Evolutionary conservation across 2,113 vertebrate genomes (phyloP), one percentile per base, ranked within the genome.

Genomic region (Columbina picui): DNA sequence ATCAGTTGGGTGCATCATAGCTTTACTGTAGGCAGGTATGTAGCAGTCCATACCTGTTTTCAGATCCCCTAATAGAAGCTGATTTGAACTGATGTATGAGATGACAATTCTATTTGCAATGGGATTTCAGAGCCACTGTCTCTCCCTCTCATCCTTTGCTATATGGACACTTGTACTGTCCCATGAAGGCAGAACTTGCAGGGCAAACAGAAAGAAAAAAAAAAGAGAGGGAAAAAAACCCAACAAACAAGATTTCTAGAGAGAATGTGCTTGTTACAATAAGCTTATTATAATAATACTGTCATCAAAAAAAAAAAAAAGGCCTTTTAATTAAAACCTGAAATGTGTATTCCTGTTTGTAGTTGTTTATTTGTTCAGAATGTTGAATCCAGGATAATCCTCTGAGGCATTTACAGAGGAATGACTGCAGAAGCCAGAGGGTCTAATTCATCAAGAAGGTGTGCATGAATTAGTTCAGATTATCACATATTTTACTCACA

Each of bases 331-430:
- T 96, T 96, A 95, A 96, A 97, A 73, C 25, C 36, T 76, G 47
- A 78, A 89, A 84, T 92, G 20, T 32, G 19, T 38, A 57, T 81
- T 94, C 47, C 73, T 26, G 36, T 77, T 81, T 75, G 74, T 77
- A 61, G 55, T 55, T 91, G 68, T 81, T 96, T 86, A 89, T 95
- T 96, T 93, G 57, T 76, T 89, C 47, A 53, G 60, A 94, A 64
- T 93, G 93, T 88, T 96, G 94, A 97, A 81, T 69, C 67, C 56
- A 76, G 94, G 49, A 84, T 97, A 97, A 98, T 97, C 96, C 87
- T 86, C 10, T 76, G 34, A 97, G 95, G 93, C 75, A 97, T 98
- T 96, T 97, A 47, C 61, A 73, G 73, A 89, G 83, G 93, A 97
- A 95, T 94, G 55, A 74, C 74, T 68, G 87, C 71, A 90, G 65